phyloP scores from a whole-genome alignment of 1,140 invertebrate genomes.

The Drosophila trapezifrons region DNA sequence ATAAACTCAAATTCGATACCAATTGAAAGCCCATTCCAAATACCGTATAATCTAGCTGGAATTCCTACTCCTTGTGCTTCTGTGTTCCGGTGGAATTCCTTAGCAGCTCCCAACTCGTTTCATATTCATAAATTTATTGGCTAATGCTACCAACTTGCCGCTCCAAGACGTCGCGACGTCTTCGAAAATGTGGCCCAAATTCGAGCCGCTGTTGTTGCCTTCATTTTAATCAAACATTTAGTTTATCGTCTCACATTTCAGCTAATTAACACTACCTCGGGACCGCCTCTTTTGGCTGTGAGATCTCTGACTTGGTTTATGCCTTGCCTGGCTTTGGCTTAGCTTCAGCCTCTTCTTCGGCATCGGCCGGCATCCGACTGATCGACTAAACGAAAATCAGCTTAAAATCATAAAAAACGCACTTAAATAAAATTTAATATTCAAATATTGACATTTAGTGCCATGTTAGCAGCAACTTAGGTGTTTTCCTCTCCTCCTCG shows the following conservation, averaged over 20 bases:
- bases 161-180: conserved; percentile 19
- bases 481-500: conserved; percentile 45
- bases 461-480: conserved; percentile 81
- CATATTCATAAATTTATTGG: conserved; percentile 60
- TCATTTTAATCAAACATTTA: conserved; percentile 78
- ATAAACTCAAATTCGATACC: neutral
- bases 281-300: conserved; percentile 62
- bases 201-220: conserved; percentile 55
- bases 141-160: conserved; percentile 51
- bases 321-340: conserved; percentile 4
- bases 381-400: conserved; percentile 79
- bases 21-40: conserved; percentile 10
- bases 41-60: neutral
- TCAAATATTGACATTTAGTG: conserved; percentile 84
- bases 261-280: conserved; percentile 76
- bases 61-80: conserved; percentile 10
- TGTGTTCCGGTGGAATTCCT: conserved; percentile 23
- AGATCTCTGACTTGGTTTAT: conserved; percentile 14
- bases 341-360: neutral
- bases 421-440: conserved; percentile 84
- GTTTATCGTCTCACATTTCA: conserved; percentile 82
- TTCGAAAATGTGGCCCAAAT: conserved; percentile 47
- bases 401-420: conserved; percentile 81
- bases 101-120: conserved; percentile 18
- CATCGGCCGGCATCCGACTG: conserved; percentile 45